Evolutionary conservation across 1,140 invertebrate genomes (phyloP), one percentile per base, ranked within the genome.

Genomic region (Neoseiulus cucumeris): DNA sequence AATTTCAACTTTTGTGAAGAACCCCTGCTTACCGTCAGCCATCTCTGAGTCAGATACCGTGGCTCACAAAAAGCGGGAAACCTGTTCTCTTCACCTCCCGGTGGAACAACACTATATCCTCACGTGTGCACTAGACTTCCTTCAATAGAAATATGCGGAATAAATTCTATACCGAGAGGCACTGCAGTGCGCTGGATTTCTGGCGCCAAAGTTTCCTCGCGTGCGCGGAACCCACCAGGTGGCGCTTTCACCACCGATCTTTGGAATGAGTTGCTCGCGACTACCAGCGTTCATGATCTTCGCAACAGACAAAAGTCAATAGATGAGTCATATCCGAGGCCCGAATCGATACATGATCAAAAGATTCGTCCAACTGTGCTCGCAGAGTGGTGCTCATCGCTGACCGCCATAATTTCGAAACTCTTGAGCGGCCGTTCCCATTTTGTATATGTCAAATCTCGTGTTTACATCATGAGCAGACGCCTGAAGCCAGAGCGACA

Each of bases 151-250:
- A 4, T 20, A n/a, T n/a, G n/a, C n/a, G n/a, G n/a, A n/a, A n/a
- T n/a, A n/a, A n/a, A 6, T 39, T 39, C 9, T 4, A 39, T 39
- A 9, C 9, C 33, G 9, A 39, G 33, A 4, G 9, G 33, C 33
- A 39, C 33, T 39, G 33, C 9, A 39, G 33, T 39, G 33, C 33
- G 33, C 33, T 9, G 33, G 9, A 39, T 2, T 47, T 59, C 4
- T 59, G 51, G 51, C 51, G 51, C 51, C 51, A 59, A 59, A 59
- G 25, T 25, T 18, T 29, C 14, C 25, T 59, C 17, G n/a, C 42
- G 65, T 25, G 41, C 33, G 66, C 29, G 47, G 66, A 59, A 28
- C 33, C 47, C 42, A 44, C 66, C 41, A 67, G 64, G 45, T 42
- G 25, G 64, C 18, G 64, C 55, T 64, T n/a, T n/a, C n/a, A n/a